Base-by-base conservation (phyloP, 2,888 invertebrate species). In the Andrena trimmerana region DNA sequence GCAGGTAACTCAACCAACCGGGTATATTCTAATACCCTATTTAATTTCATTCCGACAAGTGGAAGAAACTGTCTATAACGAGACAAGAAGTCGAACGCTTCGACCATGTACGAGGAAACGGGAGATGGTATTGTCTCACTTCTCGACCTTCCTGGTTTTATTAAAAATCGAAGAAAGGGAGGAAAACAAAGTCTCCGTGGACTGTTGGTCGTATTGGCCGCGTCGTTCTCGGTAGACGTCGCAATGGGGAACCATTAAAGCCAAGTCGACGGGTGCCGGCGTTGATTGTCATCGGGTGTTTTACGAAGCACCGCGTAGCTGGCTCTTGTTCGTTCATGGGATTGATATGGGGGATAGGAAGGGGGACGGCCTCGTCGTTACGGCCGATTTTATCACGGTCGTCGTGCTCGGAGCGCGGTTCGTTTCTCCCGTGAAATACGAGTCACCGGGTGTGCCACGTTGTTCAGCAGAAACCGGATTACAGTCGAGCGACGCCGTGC, bases 361-460 rank as follows among this genome's bases (percentile, higher is more conserved):
- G 57, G 20, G 24, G 57, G 27, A 13, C 57, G 71, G 69, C 72
- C 78, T 60, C 81, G 81, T 87, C 86, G 87, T 88, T 89, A 86
- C 78, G 57, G 80, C 78, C 68, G 88, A 89, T 89, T 89, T 90
- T 89, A 89, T 89, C 89, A 85, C 73, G 78, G 72, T 81, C 81
- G 78, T 78, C 79, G 81, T 74, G 80, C 77, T 54, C 79, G 77
- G 76, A 78, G 83, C 81, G 81, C 84, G 82, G 73, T 89, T 88
- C 86, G 81, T 88, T 89, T 80, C 85, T 84, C 69, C 65, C 74
- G 81, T 87, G 87, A 90, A 89, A 90, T 88, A 88, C 90, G 88
- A 90, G 86, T 86, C 83, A 86, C 78, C 79, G 70, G 77, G 86
- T 83, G 80, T 84, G 83, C 74, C 81, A 60, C 81, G 82, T 83